Evolutionary conservation across 2,888 invertebrate genomes (phyloP), one percentile per base, ranked within the genome.

Genomic region (Mactromeris polynyma): DNA sequence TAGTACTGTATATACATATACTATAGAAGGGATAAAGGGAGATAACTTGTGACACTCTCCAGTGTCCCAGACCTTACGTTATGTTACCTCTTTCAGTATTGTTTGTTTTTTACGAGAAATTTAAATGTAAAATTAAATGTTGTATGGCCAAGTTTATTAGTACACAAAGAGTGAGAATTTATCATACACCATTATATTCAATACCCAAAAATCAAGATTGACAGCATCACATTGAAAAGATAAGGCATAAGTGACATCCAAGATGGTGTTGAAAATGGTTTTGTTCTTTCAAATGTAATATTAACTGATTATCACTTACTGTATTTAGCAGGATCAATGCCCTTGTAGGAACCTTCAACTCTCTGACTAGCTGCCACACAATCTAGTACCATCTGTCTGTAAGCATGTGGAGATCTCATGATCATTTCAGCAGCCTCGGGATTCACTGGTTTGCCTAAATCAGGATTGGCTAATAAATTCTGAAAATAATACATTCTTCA

Each of bases 281-380:
- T 19, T 9, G 6, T 21, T 54, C 21, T 54, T 54, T 54, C n/a
- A n/a, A 54, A 6, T 21, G 54, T n/a, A 54, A 64, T 26, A 58
- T 7, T 46, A 9, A 64, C 14, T 51, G 11, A 2, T 51, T 64
- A 19, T 36, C 33, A 17, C 89, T 42, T 88, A 92, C 92, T 88
- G 42, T 91, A 92, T 87, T 92, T 88, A 36, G 90, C 89, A 19
- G 92, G 92, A 79, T 92, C 92, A 21, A 93, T 81, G 33, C 90
- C 89, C 58, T 84, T 73, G 36, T 88, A 90, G 38, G 86, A 92
- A 94, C 96, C 95, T 89, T 96, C 96, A 31, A 96, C 93, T 83
- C 94, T 91, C 86, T 95, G 95, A 94, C 96, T 96, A 73, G 95
- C 95, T n/a, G 93, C 92, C 2, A 96, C 96, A 94, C 96, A 96